Percentiles rank a stretch among this genome's conserved stretches.
These are phyloP conservation scores for Silurus aristotelis DNA, from an alignment of 2,797 vertebrate species.

Conservation along the genomic window DNA sequence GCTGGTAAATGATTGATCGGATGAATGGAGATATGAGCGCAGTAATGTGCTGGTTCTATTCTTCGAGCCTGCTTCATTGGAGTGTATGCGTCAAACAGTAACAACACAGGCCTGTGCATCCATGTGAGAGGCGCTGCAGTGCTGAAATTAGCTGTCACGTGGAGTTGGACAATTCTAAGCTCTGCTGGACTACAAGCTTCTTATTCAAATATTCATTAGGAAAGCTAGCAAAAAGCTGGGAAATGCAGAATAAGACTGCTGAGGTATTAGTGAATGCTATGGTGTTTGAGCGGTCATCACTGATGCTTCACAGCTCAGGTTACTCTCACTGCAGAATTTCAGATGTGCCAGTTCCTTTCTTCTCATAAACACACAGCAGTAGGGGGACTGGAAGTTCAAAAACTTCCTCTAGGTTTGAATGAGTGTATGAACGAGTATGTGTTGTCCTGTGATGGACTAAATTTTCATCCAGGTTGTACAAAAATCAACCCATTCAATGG, in stretches of 20 bases:
- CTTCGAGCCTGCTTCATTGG: not conserved
- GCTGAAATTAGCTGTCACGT: slow-evolving; percentile 2
- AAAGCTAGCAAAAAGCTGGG: not conserved
- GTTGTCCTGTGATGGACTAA: not conserved
- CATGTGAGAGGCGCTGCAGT: not conserved
- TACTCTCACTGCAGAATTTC: not conserved
- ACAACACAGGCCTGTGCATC: slow-evolving; percentile 27
- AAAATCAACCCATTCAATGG: too few species aligned
- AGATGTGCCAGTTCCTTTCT: not conserved
- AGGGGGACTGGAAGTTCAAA: not conserved
- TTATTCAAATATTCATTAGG: not conserved
- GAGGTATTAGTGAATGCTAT: not conserved
- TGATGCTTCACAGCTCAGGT: not conserved
- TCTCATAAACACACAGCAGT: not conserved
- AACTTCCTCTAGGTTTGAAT: not conserved
- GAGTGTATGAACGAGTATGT: not conserved
- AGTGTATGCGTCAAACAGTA: slow-evolving; percentile 10
- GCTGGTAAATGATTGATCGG: slow-evolving; percentile 36
- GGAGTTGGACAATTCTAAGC: slow-evolving; percentile 8
- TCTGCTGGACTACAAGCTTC: not conserved
- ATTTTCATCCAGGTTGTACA: not conserved
- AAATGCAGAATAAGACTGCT: not conserved
- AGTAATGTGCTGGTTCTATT: slow-evolving; percentile 2
- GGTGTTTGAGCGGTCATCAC: not conserved
- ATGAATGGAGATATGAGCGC: slow-evolving; percentile 16